A percentile compares a stretch with the other conserved stretches of the same genome.
Conservation (phyloP, 2,113 vertebrate genomes). For the Struthidea cinerea region DNA sequence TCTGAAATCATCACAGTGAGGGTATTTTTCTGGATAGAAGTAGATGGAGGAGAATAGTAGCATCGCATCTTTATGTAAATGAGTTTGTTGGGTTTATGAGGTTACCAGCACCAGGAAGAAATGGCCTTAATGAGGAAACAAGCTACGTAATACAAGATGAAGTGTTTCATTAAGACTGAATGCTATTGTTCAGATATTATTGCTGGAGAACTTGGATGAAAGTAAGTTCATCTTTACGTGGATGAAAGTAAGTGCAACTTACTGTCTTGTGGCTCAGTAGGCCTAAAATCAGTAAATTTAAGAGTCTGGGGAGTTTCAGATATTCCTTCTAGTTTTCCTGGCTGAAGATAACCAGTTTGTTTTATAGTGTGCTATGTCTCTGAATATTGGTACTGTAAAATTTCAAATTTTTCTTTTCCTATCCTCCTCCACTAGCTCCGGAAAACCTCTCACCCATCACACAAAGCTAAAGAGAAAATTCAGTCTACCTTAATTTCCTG, state of each 20-base stretch:
- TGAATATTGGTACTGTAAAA: not conserved
- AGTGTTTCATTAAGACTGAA: conserved; percentile 1
- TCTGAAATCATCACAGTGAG: not conserved
- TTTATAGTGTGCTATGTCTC: not conserved
- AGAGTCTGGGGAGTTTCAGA: not conserved
- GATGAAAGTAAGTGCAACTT: not conserved
- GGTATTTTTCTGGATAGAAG: conserved; percentile 16
- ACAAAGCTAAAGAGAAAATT: not conserved
- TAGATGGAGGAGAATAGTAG: not conserved
- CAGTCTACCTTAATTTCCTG: not conserved
- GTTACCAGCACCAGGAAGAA: conserved; percentile 27
- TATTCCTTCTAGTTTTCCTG: not conserved
- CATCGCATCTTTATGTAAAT: conserved; percentile 22
- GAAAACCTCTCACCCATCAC: not conserved
- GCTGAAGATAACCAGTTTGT: not conserved
- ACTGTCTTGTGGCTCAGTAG: not conserved
- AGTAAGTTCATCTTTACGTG: not conserved
- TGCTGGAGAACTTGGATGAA: not conserved
- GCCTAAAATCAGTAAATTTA: not conserved
- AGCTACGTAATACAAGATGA: not conserved
- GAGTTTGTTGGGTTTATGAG: conserved; percentile 43
- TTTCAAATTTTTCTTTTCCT: not conserved
- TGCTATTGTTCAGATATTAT: not conserved
- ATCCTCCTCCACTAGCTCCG: not conserved
- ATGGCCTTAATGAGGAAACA: conserved; percentile 7